Percentiles rank a stretch among this genome's conserved stretches.
These are phyloP conservation scores for Karalla daura DNA, from an alignment of 2,797 vertebrate genomes.

Conservation along the genomic window DNA sequence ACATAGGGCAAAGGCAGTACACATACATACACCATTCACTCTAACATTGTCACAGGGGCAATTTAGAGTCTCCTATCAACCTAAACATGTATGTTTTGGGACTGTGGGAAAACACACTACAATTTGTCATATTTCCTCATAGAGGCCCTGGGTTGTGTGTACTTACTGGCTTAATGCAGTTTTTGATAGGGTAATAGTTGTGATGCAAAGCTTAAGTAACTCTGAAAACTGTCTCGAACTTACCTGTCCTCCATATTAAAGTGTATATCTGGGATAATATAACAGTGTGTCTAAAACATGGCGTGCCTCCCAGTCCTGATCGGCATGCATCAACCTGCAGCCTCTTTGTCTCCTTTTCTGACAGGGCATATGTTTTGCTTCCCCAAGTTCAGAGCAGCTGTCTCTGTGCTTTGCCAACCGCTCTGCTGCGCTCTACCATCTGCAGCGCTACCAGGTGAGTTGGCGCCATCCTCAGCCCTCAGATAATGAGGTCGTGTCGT, in stretches of 20 bases:
- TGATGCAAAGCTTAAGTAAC: background rate
- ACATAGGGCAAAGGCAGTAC: no score
- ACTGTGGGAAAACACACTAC: no score
- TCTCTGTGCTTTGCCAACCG: slow-evolving; percentile 94
- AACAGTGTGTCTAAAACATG: background rate
- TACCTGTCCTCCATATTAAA: background rate
- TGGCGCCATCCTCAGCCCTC: background rate
- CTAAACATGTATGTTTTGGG: no score
- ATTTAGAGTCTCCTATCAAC: no score
- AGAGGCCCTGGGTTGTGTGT: background rate
- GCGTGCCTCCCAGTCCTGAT: background rate
- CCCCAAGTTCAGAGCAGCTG: slow-evolving; percentile 82
- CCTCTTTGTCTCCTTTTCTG: slow-evolving; percentile 42
- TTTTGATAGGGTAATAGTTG: background rate
- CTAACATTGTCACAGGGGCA: no score
- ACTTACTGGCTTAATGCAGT: background rate
- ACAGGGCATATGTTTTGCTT: slow-evolving; percentile 88
- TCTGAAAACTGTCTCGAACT: background rate
- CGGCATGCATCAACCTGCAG: slow-evolving; percentile 19
- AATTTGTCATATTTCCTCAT: no score
- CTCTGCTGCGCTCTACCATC: slow-evolving; percentile 90
- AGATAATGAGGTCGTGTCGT: slow-evolving; percentile 3
- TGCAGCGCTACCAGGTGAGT: slow-evolving; percentile 88
- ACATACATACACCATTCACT: no score
- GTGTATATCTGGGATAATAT: background rate